Evolutionary conservation across 1,140 invertebrate species (phyloP), one percentile per base, ranked within the genome.

Genomic region (Dysdera silvatica): DNA sequence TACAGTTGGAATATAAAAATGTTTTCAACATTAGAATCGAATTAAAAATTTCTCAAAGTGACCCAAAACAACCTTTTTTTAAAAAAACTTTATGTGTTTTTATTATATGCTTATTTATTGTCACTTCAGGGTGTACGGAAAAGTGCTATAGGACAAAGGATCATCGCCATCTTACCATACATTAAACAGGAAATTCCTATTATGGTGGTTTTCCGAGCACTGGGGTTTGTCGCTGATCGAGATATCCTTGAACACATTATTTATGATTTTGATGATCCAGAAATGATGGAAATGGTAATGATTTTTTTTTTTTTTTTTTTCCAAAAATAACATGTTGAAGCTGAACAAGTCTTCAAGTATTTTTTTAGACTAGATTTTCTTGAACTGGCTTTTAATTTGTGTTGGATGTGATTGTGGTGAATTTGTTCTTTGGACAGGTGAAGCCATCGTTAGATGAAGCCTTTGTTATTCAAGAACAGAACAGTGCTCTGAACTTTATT

Each of bases 161-260:
- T 99, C 60, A 95, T 98, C 66, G 91, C 91, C 5, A 95, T 98
- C 74, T 79, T 99, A 51, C 96, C 96, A 0, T 99, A 99, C 70
- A 96, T 99, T 65, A 98, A 97, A 74, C 94, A 95, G 79, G 95
- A 99, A 80, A 98, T 99, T 70, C 95, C 96, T 5, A 95, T 99
- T 48, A 98, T 99, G 86, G 97, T 99, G 76, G 95, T 99, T 0
- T 99, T 99, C 73, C 71, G 84, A 66, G 95, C 95, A 26, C 78
- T 98, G 23, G 96, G 96, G 20, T 99, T 99, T 80, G 96, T 99
- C 35, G 95, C 95, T 24, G 96, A 99, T 78, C 82, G 96, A 71
- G 96, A 99, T 78, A 99, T 99, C 71, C 78, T 99, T 7, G 96
- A 98, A 74, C 95, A 98, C 72, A 98, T 98, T 57, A 98, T 98